Conservation (phyloP, 2,888 invertebrate genomes). For the Salticus scenicus region DNA sequence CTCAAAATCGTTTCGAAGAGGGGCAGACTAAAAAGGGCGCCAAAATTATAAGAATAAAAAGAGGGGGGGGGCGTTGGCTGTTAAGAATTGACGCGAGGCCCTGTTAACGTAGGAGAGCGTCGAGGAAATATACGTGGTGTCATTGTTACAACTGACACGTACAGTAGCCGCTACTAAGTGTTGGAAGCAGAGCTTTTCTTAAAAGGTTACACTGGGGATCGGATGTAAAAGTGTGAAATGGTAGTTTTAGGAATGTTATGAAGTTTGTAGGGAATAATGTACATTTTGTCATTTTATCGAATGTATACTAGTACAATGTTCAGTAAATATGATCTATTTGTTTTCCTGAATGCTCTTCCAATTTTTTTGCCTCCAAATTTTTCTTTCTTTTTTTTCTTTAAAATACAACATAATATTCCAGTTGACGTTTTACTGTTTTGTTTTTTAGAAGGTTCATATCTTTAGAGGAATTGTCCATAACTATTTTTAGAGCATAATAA, state of each 20-base stretch:
- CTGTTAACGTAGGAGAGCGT: slow-evolving; percentile 49
- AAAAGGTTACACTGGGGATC: slow-evolving; percentile 63
- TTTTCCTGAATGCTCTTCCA: no score
- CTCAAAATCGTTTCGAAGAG: slow-evolving; percentile 62
- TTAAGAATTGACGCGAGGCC: slow-evolving; percentile 62
- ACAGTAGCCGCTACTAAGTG: slow-evolving; percentile 56
- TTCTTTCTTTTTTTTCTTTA: no score
- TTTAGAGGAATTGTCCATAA: no score
- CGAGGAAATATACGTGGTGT: slow-evolving; percentile 51
- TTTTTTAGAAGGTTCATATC: no score
- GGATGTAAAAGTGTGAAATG: slow-evolving; percentile 38
- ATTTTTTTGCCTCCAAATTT: no score
- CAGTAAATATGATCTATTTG: no score
- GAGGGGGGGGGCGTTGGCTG: slow-evolving; percentile 29
- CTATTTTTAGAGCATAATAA: no score
- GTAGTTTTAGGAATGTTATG: slow-evolving; percentile 32
- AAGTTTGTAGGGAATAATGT: no score
- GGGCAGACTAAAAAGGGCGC: slow-evolving; percentile 34
- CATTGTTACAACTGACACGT: slow-evolving; percentile 68
- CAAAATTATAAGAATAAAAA: slow-evolving; percentile 52
- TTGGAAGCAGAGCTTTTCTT: slow-evolving; percentile 62
- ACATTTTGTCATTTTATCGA: no score
- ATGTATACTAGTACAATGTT: no score
- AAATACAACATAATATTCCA: no score
- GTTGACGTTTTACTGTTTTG: no score